Base-by-base conservation (phyloP, 2,797 vertebrate genomes). In the Lycodopsis pacificus region DNA sequence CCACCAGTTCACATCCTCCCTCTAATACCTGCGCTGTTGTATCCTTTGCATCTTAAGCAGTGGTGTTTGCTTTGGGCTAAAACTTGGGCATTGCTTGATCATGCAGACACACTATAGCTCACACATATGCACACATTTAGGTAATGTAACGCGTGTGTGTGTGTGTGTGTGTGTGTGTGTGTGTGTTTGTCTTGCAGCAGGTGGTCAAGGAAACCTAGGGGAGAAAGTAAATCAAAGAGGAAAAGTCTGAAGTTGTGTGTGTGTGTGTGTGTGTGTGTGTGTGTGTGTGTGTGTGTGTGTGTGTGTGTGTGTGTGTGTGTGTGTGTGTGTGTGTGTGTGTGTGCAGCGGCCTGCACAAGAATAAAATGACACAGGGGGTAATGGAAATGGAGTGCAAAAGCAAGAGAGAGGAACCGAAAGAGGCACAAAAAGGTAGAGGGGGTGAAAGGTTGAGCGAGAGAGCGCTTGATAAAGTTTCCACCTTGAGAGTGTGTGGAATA, bases 41-140 rank as follows among this genome's bases (percentile, higher is more conserved):
- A 79, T 86, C 69, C 83, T 83, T 81, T 92, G 93, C 91, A 93
- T 94, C 87, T 93, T 90, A 94, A 94, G 85, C 83, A 94, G 90
- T 79, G 56, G 62, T 78, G 79, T 88, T 79, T 86, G 83, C 88
- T 90, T 79, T 64, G 63, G 82, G 88, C 88, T 79, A 82, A 85
- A 90, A 88, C 74, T 56, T 79, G 58, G 73, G 49, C 77, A 87
- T 82, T 79, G 83, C 83, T 85, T 88, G 76, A 88, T 88, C 80
- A 81, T 84, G 85, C 65, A 14, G 71, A 59, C 65, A 79, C 53
- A 76, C 74, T 76, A 27, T 27, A 61, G 12, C 72, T 68, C 65
- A 59, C 79, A 40, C 40, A 36, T 36, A 69, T 67, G 68, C 81
- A 65, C 54, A 44, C 54, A 48, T 49, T 68, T 10, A 19, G 65